These are phyloP conservation scores for Thomomys bottae DNA, from an alignment of 2,113 vertebrate species.

Conservation along the genomic window DNA sequence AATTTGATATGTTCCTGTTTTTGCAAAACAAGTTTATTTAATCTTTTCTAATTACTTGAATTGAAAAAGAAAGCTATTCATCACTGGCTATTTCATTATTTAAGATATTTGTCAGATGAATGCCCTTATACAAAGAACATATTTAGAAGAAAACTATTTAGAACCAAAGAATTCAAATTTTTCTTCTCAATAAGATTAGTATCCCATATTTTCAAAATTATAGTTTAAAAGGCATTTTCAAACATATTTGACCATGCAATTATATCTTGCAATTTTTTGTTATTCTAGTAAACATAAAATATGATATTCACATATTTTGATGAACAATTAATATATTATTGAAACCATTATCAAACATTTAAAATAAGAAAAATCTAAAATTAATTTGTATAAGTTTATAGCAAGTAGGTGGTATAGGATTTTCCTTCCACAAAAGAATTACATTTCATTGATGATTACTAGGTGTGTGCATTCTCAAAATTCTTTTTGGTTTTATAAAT, in stretches of 20 bases:
- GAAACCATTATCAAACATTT: neutral
- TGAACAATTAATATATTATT: neutral
- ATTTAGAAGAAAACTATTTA: neutral
- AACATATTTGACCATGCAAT: neutral
- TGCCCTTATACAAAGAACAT: neutral
- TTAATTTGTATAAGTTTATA: neutral
- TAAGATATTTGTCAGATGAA: neutral
- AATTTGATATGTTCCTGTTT: neutral
- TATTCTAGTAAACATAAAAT: neutral
- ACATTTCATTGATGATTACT: neutral
- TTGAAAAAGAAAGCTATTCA: neutral
- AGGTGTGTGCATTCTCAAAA: neutral
- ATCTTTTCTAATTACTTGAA: neutral
- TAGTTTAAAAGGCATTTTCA: neutral
- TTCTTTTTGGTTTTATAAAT: conserved; percentile 9
- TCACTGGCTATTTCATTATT: neutral
- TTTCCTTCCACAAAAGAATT: conserved; percentile 1
- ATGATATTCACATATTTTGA: neutral
- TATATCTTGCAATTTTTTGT: neutral
- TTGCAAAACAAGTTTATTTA: neutral
- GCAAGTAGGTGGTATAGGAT: neutral
- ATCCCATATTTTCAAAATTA: neutral
- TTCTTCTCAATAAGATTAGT: neutral
- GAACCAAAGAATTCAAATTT: neutral
- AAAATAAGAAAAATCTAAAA: neutral